A percentile compares a stretch with the other conserved stretches of the same genome.
phyloP scores from a whole-genome alignment of 2,888 invertebrate species.

The Cerastis rubricosa region DNA sequence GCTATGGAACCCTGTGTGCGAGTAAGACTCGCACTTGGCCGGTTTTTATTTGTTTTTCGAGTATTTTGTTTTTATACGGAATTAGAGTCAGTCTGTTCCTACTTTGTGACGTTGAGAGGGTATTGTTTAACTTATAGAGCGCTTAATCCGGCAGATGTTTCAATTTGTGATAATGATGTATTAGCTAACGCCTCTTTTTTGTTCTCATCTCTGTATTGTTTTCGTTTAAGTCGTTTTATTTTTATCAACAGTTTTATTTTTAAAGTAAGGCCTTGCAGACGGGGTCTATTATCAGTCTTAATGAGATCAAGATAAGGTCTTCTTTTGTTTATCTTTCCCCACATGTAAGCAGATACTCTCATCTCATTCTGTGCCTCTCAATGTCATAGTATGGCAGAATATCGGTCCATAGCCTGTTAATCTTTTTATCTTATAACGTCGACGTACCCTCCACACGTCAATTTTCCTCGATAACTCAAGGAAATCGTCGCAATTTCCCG shows the following conservation, averaged over 20 bases:
- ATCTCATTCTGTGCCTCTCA: not conserved
- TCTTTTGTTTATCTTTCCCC: not conserved
- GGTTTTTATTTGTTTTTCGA: conserved; percentile 22
- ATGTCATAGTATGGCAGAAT: not conserved
- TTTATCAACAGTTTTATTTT: not conserved
- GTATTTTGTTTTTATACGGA: conserved; percentile 37
- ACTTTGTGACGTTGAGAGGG: conserved; percentile 22
- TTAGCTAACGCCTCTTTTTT: conserved; percentile 5
- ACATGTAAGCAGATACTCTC: not conserved
- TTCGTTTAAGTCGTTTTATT: not conserved
- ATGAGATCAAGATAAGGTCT: not conserved
- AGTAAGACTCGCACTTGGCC: no score
- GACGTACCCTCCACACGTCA: conserved; percentile 14
- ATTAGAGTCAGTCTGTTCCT: conserved; percentile 19
- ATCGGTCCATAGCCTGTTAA: not conserved
- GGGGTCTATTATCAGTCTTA: not conserved
- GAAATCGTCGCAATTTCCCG: conserved; percentile 39
- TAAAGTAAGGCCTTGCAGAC: not conserved
- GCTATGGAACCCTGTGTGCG: no score
- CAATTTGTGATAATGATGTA: conserved; percentile 23
- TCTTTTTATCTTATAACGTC: not conserved
- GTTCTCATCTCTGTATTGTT: not conserved
- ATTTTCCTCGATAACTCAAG: conserved; percentile 27
- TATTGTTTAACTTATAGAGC: conserved; percentile 37
- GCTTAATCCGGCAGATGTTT: conserved; percentile 29